phyloP scores from a whole-genome alignment of 2,888 invertebrate genomes.

The Oscheius sp. region DNA sequence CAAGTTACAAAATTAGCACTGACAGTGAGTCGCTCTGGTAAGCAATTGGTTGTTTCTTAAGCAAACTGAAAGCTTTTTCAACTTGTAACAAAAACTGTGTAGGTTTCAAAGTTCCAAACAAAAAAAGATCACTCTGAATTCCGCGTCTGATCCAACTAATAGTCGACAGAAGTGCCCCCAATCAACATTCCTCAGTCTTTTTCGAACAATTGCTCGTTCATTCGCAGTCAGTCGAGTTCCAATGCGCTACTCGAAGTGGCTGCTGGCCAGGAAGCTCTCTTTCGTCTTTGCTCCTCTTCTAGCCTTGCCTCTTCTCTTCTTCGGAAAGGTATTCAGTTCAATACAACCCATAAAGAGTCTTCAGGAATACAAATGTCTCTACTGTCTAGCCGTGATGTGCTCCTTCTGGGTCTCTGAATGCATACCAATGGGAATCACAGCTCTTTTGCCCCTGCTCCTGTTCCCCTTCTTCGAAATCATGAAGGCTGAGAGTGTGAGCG shows the following conservation, averaged over 20 bases:
- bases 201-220: not conserved
- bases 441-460: constrained; percentile 15
- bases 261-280: constrained; percentile 13
- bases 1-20: too few relatives aligned
- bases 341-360: not conserved
- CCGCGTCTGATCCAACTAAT: too few relatives aligned
- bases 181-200: constrained; percentile 8
- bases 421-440: constrained; percentile 27
- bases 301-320: constrained; percentile 48
- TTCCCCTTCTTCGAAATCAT: constrained; percentile 27
- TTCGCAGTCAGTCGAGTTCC: not conserved
- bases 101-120: too few relatives aligned
- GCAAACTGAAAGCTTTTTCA: too few relatives aligned
- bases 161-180: not conserved
- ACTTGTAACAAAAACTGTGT: too few relatives aligned
- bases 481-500: constrained; percentile 16
- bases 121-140: too few relatives aligned
- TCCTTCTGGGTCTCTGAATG: constrained; percentile 18
- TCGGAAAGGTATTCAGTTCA: constrained; percentile 38
- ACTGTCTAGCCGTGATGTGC: constrained; percentile 22
- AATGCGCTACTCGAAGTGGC: not conserved
- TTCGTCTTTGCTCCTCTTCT: constrained; percentile 48
- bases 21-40: too few relatives aligned
- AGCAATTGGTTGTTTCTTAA: too few relatives aligned
- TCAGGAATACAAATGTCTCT: constrained; percentile 31